phyloP scores from a whole-genome alignment of 1,140 invertebrate genomes.

The Leptopilina boulardi region DNA sequence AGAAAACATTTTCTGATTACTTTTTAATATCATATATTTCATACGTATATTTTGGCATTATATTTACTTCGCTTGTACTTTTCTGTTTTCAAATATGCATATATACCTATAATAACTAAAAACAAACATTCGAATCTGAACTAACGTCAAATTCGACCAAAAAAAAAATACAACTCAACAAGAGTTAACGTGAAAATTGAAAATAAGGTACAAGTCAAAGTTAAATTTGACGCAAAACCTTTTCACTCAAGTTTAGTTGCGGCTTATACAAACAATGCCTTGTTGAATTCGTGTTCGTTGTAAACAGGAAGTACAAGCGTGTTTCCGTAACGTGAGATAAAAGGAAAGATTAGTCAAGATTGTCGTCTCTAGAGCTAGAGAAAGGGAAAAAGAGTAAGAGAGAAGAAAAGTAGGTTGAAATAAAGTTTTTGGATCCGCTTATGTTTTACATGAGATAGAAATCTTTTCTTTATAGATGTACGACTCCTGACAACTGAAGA shows the following conservation, averaged over 20 bases:
- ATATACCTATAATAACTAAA: too few species aligned
- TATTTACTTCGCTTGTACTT: too few species aligned
- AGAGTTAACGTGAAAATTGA: neutral
- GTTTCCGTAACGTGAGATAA: conserved; percentile 27
- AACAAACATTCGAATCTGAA: too few species aligned
- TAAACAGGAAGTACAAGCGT: conserved; percentile 11
- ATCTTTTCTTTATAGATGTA: neutral
- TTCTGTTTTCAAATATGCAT: too few species aligned
- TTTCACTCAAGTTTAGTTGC: neutral
- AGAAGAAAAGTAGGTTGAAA: neutral
- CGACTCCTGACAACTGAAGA: neutral
- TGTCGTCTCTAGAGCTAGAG: neutral
- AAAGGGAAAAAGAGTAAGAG: neutral
- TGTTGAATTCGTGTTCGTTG: neutral
- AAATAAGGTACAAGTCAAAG: neutral
- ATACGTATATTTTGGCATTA: too few species aligned
- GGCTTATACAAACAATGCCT: conserved; percentile 12
- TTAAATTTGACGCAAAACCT: conserved; percentile 10
- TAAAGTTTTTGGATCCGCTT: neutral
- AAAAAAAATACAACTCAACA: neutral
- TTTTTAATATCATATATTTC: too few species aligned
- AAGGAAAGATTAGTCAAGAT: conserved; percentile 20
- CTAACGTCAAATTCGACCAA: too few species aligned
- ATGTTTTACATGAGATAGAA: neutral
- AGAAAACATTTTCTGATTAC: too few species aligned